phyloP scores from a whole-genome alignment of 2,113 vertebrate species.

The Alethe castanea region DNA sequence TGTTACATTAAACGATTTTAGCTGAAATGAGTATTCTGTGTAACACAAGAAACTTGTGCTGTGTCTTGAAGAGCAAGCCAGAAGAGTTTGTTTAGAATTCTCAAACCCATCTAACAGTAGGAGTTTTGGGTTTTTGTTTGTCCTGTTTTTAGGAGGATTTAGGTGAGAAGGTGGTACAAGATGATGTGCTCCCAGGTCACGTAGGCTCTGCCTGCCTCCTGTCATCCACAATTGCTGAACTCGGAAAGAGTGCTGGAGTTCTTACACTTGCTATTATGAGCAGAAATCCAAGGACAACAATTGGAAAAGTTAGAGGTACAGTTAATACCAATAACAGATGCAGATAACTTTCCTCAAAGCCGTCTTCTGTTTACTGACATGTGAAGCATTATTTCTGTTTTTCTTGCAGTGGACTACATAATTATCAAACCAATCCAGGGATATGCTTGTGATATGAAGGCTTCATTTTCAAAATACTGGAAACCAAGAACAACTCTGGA shows the following conservation, averaged over 20 bases:
- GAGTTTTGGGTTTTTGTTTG: not conserved
- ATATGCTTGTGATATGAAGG: conserved; percentile 85
- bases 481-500: conserved; percentile 85
- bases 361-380: not conserved
- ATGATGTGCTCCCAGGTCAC: conserved; percentile 83
- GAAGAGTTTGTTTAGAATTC: not conserved
- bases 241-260: conserved; percentile 83
- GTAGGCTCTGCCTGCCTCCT: conserved; percentile 92
- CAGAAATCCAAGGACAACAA: conserved; percentile 88
- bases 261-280: conserved; percentile 94
- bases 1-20: not conserved
- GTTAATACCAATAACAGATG: not conserved
- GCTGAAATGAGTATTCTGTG: not conserved
- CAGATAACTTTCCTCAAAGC: not conserved
- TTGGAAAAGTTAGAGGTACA: conserved; percentile 95
- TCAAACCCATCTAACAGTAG: not conserved
- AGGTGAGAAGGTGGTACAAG: conserved; percentile 86
- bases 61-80: not conserved
- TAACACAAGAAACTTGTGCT: not conserved
- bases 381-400: not conserved
- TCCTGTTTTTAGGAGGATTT: conserved; percentile 85
- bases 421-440: conserved; percentile 88
- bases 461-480: conserved; percentile 91
- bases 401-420: conserved; percentile 88
- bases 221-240: conserved; percentile 88